Base-by-base conservation (phyloP, 2,113 vertebrate genomes). In the Lepisosteus oculatus region DNA sequence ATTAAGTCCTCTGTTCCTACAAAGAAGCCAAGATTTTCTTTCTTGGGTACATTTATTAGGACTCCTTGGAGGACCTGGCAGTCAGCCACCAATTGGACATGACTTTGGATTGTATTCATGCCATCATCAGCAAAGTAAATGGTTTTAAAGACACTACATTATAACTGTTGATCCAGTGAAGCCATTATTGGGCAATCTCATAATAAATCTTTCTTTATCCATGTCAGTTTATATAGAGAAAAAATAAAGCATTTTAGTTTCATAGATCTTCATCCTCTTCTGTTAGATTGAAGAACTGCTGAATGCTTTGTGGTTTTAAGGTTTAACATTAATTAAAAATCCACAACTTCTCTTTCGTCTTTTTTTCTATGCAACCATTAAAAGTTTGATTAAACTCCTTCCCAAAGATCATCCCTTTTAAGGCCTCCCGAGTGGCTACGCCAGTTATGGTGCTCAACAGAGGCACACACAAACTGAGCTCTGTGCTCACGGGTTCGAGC, bases 71-170 rank as follows among this genome's bases (percentile, higher is more conserved):
- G 85, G 86, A 86, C 86, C 83, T 89, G 87, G 87, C 86, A 85
- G 85, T 79, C 81, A 83, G 86, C 86, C 86, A 89, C 82, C 74
- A 80, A 29, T 82, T 80, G 86, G 84, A 89, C 85, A 88, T 87
- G 86, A 85, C 85, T 89, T 88, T 87, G 86, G 87, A 88, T 85
- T 83, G 79, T 85, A 87, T 88, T 86, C 86, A 85, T 87, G 86
- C 86, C 59, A 85, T 85, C 84, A 89, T 83, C 83, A 86, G 86
- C 83, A 77, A 80, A 81, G 85, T 85, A 86, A 87, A 90, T 85
- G 83, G 85, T 87, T 87, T 84, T 86, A 43, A 56, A 42, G 55
- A 72, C 17, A 9, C 44, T 44, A 43, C 65, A 65, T 74, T n/a
- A 61, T 85, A 86, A 84, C 82, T 88, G 89, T 87, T 84, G 85